These are phyloP conservation scores for Ramphastos sulfuratus DNA, from an alignment of 2,113 vertebrate species.

Conservation along the genomic window DNA sequence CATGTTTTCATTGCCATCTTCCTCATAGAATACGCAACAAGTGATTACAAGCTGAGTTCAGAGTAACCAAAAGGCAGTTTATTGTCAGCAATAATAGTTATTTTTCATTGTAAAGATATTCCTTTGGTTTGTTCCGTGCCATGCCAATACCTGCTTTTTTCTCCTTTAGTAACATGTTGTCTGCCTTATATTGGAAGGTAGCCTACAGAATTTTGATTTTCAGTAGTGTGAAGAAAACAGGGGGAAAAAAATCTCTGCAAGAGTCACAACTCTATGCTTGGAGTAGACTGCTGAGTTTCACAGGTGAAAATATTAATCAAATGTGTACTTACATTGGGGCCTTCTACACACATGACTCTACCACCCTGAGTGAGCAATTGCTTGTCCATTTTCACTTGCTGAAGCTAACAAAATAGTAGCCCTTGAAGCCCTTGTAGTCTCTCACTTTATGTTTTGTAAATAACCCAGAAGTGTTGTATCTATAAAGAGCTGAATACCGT, in stretches of 20 bases:
- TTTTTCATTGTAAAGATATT: background rate
- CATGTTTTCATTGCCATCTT: background rate
- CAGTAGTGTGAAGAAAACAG: background rate
- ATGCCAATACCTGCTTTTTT: background rate
- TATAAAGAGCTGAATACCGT: background rate
- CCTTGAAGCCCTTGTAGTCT: background rate
- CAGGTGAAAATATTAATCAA: background rate
- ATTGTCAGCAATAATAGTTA: background rate
- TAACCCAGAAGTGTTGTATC: background rate
- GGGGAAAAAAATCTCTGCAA: background rate
- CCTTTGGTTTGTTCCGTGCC: background rate
- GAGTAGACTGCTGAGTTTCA: background rate
- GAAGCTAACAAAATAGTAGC: background rate
- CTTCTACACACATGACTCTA: background rate
- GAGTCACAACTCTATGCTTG: background rate
- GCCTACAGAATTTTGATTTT: background rate
- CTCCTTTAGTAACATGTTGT: background rate
- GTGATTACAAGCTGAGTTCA: background rate
- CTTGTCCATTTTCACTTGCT: background rate
- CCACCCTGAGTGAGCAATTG: background rate
- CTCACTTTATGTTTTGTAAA: background rate
- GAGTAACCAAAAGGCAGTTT: background rate
- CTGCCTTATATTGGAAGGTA: background rate
- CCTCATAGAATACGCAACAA: background rate
- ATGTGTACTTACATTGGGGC: background rate